Conservation (phyloP, 2,888 invertebrate genomes). For the Heteromyza rotundicornis region DNA sequence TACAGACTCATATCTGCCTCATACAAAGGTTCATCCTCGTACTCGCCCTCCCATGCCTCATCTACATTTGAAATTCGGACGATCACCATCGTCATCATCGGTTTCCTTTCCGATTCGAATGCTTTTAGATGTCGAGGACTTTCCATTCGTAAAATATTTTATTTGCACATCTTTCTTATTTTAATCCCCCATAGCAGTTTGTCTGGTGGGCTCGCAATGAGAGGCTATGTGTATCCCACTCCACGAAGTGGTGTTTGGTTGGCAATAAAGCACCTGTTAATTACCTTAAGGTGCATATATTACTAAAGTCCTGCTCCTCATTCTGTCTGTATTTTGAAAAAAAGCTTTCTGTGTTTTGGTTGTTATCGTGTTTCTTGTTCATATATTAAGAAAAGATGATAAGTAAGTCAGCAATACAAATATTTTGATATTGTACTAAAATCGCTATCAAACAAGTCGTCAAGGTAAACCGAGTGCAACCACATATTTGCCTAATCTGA, state of each 20-base stretch:
- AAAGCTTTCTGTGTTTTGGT: no score
- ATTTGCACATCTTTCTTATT: conserved; percentile 60
- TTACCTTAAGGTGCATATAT: conserved; percentile 42
- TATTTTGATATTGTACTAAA: no score
- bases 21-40: background rate
- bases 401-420: no score
- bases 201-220: no score
- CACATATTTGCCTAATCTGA: no score
- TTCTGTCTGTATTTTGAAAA: no score
- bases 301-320: no score
- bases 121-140: conserved; percentile 1
- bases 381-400: no score
- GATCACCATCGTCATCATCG: conserved; percentile 6
- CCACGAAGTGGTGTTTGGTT: conserved; percentile 25
- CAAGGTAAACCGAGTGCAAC: no score
- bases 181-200: conserved; percentile 54
- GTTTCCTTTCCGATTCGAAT: conserved; percentile 3
- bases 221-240: conserved; percentile 24
- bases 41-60: conserved; percentile 30
- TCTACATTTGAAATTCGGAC: conserved; percentile 49
- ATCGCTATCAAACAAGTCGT: no score
- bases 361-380: background rate
- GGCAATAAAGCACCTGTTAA: conserved; percentile 54
- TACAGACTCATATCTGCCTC: no score
- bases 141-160: conserved; percentile 53